Percentiles rank a stretch among this genome's conserved stretches.
These are phyloP conservation scores for Oryzias dopingdopingensis DNA, from an alignment of 2,797 vertebrate species.

Conservation along the genomic window DNA sequence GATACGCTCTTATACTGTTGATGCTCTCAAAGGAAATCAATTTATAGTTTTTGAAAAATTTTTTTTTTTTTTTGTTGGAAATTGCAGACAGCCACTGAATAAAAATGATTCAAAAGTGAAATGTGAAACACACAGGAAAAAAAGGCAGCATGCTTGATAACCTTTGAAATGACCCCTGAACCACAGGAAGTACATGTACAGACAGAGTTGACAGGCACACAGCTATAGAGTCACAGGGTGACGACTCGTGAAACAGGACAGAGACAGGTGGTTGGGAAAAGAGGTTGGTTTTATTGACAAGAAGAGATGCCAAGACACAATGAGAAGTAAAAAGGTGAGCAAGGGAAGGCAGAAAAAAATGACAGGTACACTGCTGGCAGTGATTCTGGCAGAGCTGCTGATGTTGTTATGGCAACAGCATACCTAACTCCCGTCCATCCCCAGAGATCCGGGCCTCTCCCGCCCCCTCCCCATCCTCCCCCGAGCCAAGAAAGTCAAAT, in stretches of 20 bases:
- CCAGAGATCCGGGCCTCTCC: slow-evolving; percentile 81
- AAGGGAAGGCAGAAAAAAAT: slow-evolving; percentile 34
- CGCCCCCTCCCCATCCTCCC: slow-evolving; percentile 86
- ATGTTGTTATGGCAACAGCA: slow-evolving; percentile 61
- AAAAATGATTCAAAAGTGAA: slow-evolving; percentile 48
- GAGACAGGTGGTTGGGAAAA: slow-evolving; percentile 73
- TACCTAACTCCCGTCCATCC: slow-evolving; percentile 87
- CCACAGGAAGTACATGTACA: slow-evolving; percentile 43
- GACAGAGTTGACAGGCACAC: slow-evolving; percentile 55
- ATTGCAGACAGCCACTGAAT: slow-evolving; percentile 22
- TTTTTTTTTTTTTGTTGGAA: slow-evolving; percentile 24
- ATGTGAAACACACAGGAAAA: slow-evolving; percentile 37
- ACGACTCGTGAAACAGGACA: slow-evolving; percentile 72
- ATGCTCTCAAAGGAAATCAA: slow-evolving; percentile 10
- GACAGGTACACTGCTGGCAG: slow-evolving; percentile 67
- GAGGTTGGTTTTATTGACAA: slow-evolving; percentile 74
- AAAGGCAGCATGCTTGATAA: slow-evolving; percentile 60
- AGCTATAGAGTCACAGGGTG: slow-evolving; percentile 58
- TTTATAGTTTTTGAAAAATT: slow-evolving; percentile 12
- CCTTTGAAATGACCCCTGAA: slow-evolving; percentile 42
- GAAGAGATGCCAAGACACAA: slow-evolving; percentile 72
- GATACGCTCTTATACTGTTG: slow-evolving; percentile 29
- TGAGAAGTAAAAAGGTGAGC: slow-evolving; percentile 68
- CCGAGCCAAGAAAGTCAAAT: slow-evolving; percentile 89
- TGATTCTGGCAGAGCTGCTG: slow-evolving; percentile 68